Base-by-base conservation (phyloP, 2,888 invertebrate species). In the Sarcophaga variegata region DNA sequence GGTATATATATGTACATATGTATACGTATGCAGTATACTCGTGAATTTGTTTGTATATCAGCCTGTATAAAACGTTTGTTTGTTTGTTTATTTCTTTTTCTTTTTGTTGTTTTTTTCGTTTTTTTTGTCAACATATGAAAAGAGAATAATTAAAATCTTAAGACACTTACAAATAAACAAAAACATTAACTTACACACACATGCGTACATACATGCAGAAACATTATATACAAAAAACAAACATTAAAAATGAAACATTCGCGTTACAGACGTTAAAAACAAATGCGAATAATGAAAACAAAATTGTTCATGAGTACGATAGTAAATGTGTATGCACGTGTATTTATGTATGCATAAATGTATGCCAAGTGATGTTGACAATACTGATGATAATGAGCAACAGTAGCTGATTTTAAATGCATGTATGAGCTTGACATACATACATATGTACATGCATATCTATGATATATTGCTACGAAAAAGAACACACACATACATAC, bases 111-210 rank as follows among this genome's bases (percentile, higher is more conserved):
- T 74, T 47, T n/a, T 70, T 66, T 81, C 54, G 47, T 74, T 67
- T 75, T 69, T 84, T 71, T 80, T 84, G 54, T 47, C 64, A 66
- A 25, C 62, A 63, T 74, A 59, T 82, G 59, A 86, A 85, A 86
- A 81, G 86, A 81, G 83, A 86, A 86, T 86, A 86, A 86, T 86
- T 86, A 86, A 86, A 86, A 86, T 86, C 86, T 86, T 86, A 86
- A 86, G 86, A 83, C 74, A 86, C 83, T 86, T 83, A 77, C 74
- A 81, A 83, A 77, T 71, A 66, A 77, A 77, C 76, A 66, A 22
- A 78, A 67, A 47, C 20, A 63, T 37, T 37, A 37, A 54, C 54
- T 12, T 17, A 54, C 17, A 14, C 2, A 54, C 1, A 54, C 54
- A 54, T 54, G 1, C 17, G 3, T 17, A 54, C 17, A 17, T 17